Conservation (phyloP, 2,888 invertebrate genomes). For the Orchesella flavescens region DNA sequence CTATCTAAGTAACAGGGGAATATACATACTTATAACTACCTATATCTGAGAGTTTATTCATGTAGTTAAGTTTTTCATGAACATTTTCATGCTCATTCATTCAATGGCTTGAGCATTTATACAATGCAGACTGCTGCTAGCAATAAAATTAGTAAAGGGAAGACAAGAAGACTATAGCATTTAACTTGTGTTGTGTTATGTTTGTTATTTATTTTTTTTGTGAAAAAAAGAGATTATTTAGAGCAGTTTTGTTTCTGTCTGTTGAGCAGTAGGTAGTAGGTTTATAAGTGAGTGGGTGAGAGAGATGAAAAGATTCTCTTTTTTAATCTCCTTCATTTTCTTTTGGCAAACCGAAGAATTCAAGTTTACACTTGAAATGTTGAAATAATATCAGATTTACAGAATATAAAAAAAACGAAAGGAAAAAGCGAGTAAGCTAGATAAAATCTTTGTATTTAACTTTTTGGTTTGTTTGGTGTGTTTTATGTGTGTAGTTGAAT, state of each 20-base stretch:
- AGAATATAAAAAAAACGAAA: too few relatives aligned
- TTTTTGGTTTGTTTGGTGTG: not conserved
- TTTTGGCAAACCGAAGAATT: not conserved
- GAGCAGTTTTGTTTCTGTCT: constrained; percentile 48
- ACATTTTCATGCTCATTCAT: too few relatives aligned
- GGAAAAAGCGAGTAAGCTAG: too few relatives aligned
- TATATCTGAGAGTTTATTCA: too few relatives aligned
- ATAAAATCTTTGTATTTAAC: not conserved
- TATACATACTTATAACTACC: too few relatives aligned
- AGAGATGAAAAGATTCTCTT: constrained; percentile 2
- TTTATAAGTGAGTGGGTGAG: not conserved
- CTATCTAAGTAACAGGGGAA: too few relatives aligned
- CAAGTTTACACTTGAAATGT: too few relatives aligned
- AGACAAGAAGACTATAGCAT: not conserved
- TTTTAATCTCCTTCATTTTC: not conserved
- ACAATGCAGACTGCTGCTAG: not conserved
- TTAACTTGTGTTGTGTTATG: too few relatives aligned
- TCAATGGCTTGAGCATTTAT: too few relatives aligned
- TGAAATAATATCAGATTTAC: too few relatives aligned
- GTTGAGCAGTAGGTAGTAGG: constrained; percentile 18
- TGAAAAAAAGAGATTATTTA: constrained; percentile 31
- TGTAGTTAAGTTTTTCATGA: too few relatives aligned
- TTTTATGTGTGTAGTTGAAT: not conserved
- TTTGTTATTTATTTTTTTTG: too few relatives aligned
- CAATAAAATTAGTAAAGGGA: not conserved